Evolutionary conservation across 2,113 vertebrate species (phyloP), one percentile per base, ranked within the genome.

Genomic region (Prunella himalayana): DNA sequence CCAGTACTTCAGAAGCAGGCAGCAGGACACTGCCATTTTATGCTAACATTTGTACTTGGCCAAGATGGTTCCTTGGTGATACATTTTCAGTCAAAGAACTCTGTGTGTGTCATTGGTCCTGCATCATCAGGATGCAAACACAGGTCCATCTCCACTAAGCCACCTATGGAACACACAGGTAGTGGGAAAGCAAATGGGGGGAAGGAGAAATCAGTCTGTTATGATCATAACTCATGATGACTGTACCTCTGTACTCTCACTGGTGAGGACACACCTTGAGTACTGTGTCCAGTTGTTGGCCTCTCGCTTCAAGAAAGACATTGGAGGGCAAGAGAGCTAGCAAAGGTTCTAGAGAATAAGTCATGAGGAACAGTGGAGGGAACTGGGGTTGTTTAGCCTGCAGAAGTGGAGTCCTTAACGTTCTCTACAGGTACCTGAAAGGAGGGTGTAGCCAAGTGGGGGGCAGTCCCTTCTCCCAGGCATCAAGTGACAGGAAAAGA

Each of bases 401-500:
- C 21, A 82, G 61, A 53, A 75, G 13, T n/a, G 11, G 14, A 68
- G 30, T 35, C 13, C n/a, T 41, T 30, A 25, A 22, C 12, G 25
- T 9, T 54, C 45, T 39, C 54, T 35, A 47, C 24, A 61, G 12
- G n/a, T 25, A 25, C 20, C 54, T 45, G 6, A 41, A 53, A 76
- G n/a, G n/a, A 75, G 11, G 3, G 2, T 22, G 30, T 18, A 75
- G 53, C 28, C 30, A 47, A 30, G 53, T 45, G 24, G 17, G 15
- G 2, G 24, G 13, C 0, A 0, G 6, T 39, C 16, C 22, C n/a
- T 60, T 68, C 25, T 61, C 11, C 28, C n/a, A 49, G 14, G 47
- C 11, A 61, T 31, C 47, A 21, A 47, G 39, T 18, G 5, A 54
- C 13, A 54, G 54, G n/a, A 53, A n/a, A 54, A 41, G 39, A 75